Conservation (phyloP, 2,797 vertebrate species). For the Triplophysa yarkandensis region DNA sequence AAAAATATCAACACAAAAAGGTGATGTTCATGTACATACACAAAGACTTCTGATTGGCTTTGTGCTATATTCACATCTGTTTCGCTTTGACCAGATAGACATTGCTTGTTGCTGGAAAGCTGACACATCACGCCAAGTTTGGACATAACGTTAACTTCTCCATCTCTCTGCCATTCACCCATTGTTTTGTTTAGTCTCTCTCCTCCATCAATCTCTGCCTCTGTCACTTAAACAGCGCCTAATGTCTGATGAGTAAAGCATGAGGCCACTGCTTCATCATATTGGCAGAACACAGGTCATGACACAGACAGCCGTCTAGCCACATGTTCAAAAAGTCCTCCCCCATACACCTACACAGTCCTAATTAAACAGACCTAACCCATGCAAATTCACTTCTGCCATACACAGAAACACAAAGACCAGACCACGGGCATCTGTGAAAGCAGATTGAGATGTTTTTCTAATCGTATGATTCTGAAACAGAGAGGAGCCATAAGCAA, state of each 20-base stretch:
- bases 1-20: not conserved
- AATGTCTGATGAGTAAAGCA: slow-evolving; percentile 7
- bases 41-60: no score
- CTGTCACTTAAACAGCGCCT: slow-evolving; percentile 2
- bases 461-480: slow-evolving; percentile 21
- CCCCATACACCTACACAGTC: slow-evolving; percentile 22
- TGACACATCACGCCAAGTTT: not conserved
- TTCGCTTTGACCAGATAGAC: not conserved
- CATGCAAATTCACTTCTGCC: slow-evolving; percentile 3
- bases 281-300: slow-evolving; percentile 12
- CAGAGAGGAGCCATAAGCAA: not conserved
- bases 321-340: slow-evolving; percentile 19
- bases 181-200: not conserved
- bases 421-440: slow-evolving; percentile 47
- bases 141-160: not conserved
- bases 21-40: no score
- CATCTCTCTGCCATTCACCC: not conserved
- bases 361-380: slow-evolving; percentile 46
- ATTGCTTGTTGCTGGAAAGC: not conserved
- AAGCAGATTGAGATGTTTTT: slow-evolving; percentile 36
- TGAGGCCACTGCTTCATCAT: slow-evolving; percentile 4
- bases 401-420: slow-evolving; percentile 34
- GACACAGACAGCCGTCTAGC: slow-evolving; percentile 3
- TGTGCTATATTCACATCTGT: not conserved
- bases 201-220: not conserved